Evolutionary conservation across 2,113 vertebrate species (phyloP).

Genomic region (Ceuthmochares aereus): DNA sequence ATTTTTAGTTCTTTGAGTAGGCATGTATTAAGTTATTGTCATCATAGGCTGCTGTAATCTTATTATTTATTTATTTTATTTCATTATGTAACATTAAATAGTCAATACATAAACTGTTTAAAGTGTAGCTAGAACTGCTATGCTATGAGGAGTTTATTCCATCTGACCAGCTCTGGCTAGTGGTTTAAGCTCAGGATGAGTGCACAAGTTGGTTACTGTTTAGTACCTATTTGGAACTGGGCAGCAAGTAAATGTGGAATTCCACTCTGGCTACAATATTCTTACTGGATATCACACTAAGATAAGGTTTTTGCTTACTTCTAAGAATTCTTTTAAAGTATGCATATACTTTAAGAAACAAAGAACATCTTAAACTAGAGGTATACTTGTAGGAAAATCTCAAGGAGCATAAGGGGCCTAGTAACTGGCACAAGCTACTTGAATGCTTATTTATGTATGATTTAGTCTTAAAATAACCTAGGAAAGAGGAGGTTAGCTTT

Average conservation of each 20-base stretch:
- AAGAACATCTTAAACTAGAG: not conserved
- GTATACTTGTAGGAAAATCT: conserved; percentile 11
- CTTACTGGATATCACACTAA: not conserved
- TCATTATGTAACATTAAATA: not conserved
- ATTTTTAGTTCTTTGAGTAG: not conserved
- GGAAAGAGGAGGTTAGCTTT: not conserved
- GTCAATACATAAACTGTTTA: not conserved
- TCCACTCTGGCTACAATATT: not conserved
- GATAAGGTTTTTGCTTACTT: not conserved
- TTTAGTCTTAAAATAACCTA: not conserved
- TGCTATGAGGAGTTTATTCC: not conserved
- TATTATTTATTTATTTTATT: not conserved
- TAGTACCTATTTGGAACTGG: not conserved
- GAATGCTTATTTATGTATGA: not conserved
- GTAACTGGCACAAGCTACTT: not conserved
- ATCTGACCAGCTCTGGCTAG: not conserved
- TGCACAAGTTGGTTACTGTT: not conserved
- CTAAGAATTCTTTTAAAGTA: not conserved
- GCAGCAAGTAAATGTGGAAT: not conserved
- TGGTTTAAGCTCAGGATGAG: not conserved
- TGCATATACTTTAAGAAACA: not conserved
- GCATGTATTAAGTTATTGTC: not conserved
- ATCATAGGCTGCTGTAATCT: not conserved
- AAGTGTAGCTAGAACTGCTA: not conserved
- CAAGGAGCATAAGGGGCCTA: not conserved